Evolutionary conservation across 53 echinoderm and acorn worm genomes (phyloP).

Genomic region (Paelopatides confundens): DNA sequence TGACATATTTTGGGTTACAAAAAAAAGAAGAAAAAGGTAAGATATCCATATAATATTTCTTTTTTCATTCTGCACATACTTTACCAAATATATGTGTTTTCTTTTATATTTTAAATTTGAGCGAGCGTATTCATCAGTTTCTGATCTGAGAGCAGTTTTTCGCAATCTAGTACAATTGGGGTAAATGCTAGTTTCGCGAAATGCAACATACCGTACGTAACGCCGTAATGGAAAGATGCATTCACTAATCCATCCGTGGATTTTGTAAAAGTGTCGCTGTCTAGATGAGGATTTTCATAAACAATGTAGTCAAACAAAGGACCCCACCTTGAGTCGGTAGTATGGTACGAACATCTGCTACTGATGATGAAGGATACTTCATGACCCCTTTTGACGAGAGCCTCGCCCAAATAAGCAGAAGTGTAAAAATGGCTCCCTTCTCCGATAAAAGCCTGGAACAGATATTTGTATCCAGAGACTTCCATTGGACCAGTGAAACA

Average conservation of each 20-base stretch:
- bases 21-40: no score
- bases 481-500: no score
- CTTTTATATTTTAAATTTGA: no score
- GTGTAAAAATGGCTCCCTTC: slow-evolving; percentile 2
- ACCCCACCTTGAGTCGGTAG: background rate
- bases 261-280: background rate
- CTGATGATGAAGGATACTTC: slow-evolving; percentile 3
- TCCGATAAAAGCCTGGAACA: background rate
- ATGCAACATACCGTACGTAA: background rate
- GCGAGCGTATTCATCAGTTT: no score
- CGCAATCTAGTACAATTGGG: slow-evolving; percentile 2
- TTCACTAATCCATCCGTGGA: background rate
- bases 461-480: background rate
- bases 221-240: background rate
- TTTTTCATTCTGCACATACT: no score
- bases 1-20: no score
- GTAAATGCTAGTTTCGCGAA: background rate
- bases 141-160: background rate
- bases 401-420: background rate
- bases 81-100: no score
- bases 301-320: background rate
- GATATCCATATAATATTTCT: no score
- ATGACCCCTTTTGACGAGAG: background rate
- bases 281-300: background rate
- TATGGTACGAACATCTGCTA: background rate